These are phyloP conservation scores for Plagodis dolabraria DNA, from an alignment of 2,888 invertebrate genomes.

Conservation along the genomic window DNA sequence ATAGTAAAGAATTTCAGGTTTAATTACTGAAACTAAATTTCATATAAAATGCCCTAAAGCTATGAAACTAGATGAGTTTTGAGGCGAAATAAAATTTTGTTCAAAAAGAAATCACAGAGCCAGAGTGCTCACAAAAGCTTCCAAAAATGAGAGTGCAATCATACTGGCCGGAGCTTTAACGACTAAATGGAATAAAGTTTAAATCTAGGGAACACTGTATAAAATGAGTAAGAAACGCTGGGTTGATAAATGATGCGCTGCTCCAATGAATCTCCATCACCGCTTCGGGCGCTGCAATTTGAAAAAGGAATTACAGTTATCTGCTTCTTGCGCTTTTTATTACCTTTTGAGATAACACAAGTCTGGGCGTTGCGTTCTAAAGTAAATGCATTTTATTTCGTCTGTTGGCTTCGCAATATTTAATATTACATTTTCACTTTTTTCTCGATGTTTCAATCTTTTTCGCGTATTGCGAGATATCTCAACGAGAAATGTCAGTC, in stretches of 20 bases:
- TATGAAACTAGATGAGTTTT: conserved; percentile 25
- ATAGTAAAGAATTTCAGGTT: too few relatives aligned
- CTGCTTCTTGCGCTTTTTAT: conserved; percentile 54
- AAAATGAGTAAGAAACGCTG: conserved; percentile 68
- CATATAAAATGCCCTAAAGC: conserved; percentile 16
- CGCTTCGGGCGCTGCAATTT: conserved; percentile 66
- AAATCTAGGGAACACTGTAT: conserved; percentile 62
- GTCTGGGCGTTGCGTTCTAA: conserved; percentile 40
- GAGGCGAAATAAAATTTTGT: conserved; percentile 28
- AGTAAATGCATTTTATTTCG: conserved; percentile 35
- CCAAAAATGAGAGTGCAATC: conserved; percentile 60
- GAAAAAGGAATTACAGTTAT: conserved; percentile 67
- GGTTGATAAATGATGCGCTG: conserved; percentile 76
- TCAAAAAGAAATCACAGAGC: conserved; percentile 25
- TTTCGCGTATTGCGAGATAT: conserved; percentile 20
- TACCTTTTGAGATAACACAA: conserved; percentile 46
- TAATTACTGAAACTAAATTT: too few relatives aligned
- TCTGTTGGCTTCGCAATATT: conserved; percentile 18
- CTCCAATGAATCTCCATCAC: conserved; percentile 80
- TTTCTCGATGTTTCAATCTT: conserved; percentile 22
- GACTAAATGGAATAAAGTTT: conserved; percentile 62
- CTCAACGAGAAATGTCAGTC: conserved; percentile 37
- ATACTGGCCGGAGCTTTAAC: conserved; percentile 57
- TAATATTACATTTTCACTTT: conserved; percentile 17
- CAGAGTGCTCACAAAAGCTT: conserved; percentile 47